Conservation (phyloP, 2,888 invertebrate species). For the Aphodius sticticus region DNA sequence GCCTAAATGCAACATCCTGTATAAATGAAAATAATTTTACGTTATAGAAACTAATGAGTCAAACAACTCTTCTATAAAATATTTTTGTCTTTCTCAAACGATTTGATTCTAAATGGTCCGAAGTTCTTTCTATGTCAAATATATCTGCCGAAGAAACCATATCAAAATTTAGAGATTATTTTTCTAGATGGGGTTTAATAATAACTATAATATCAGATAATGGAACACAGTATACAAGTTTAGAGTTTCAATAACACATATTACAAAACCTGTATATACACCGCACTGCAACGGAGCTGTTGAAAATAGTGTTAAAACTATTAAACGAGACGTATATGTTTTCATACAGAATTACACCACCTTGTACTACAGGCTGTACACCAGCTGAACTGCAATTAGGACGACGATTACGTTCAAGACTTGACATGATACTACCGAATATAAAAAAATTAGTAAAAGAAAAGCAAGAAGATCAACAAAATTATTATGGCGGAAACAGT, state of each 20-base stretch:
- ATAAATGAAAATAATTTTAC: no score
- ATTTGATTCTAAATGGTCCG: neutral
- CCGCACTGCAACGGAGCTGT: constrained; percentile 14
- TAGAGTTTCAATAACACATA: constrained; percentile 8
- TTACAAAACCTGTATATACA: constrained; percentile 11
- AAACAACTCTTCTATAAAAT: no score
- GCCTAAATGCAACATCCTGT: no score
- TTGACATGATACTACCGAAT: neutral
- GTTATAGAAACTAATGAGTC: no score
- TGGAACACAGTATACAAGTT: constrained; percentile 9
- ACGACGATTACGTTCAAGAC: constrained; percentile 16
- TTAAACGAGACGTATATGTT: no score
- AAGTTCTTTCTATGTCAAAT: neutral
- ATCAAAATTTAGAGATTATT: constrained; percentile 22
- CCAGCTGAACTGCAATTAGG: constrained; percentile 15
- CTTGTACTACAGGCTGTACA: constrained; percentile 18
- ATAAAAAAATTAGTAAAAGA: constrained; percentile 11
- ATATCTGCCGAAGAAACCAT: neutral
- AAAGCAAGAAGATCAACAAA: constrained; percentile 15
- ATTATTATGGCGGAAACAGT: constrained; percentile 15
- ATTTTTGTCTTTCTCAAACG: no score
- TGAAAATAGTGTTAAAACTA: constrained; percentile 10
- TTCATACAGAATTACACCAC: constrained; percentile 12
- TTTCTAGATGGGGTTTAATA: constrained; percentile 12
- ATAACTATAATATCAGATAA: constrained; percentile 14